Conservation (phyloP, 2,888 invertebrate species). For the Scaptomyza polygonia region DNA sequence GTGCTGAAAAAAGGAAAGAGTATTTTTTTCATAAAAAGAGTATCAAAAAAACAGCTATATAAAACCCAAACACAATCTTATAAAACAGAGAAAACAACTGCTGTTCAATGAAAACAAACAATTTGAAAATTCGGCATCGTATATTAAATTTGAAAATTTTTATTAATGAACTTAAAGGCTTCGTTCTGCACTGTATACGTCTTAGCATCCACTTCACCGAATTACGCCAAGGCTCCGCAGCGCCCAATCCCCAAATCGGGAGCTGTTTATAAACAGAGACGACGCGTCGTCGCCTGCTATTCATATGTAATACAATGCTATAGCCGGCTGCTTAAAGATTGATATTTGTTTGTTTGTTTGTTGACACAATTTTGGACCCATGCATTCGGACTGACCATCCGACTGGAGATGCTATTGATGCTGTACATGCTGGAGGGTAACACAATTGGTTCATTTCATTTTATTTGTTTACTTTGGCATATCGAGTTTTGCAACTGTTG, state of each 20-base stretch:
- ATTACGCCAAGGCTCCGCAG: constrained; percentile 52
- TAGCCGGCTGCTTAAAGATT: constrained; percentile 9
- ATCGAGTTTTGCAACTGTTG: constrained; percentile 61
- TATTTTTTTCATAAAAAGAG: too few relatives aligned
- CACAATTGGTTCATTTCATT: constrained; percentile 8
- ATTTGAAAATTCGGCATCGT: constrained; percentile 11
- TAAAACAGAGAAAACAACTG: constrained; percentile 1
- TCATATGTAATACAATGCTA: constrained; percentile 58
- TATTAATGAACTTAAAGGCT: constrained; percentile 22
- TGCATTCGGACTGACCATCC: constrained; percentile 29
- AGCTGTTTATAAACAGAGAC: constrained; percentile 37
- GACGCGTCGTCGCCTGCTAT: constrained; percentile 15
- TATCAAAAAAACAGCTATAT: not conserved
- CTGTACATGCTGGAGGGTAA: constrained; percentile 11
- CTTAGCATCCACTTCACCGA: constrained; percentile 53
- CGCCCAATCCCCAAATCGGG: constrained; percentile 3
- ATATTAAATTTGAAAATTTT: constrained; percentile 13
- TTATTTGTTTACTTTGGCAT: constrained; percentile 53
- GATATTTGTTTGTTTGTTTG: constrained; percentile 52
- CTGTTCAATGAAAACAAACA: constrained; percentile 42
- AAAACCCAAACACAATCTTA: not conserved
- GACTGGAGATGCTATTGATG: constrained; percentile 6
- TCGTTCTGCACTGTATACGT: constrained; percentile 4
- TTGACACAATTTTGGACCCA: constrained; percentile 53
- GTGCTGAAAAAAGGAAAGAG: too few relatives aligned